Evolutionary conservation across 2,113 vertebrate species (phyloP), one percentile per base, ranked within the genome.

Genomic region (Tupaia chinensis): DNA sequence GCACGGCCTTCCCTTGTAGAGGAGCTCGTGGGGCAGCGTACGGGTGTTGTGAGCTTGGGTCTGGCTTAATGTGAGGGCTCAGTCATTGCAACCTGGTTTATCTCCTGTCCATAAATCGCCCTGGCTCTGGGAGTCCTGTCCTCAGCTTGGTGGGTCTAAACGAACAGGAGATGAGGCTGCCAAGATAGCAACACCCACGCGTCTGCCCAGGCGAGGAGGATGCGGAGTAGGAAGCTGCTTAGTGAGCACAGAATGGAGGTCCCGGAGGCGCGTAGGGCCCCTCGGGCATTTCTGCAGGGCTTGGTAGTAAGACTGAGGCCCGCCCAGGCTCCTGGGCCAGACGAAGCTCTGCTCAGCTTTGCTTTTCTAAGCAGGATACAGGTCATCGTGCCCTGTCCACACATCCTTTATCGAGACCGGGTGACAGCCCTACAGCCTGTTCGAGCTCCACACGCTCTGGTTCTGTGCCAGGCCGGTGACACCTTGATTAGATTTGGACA

Each of bases 391-490:
- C 74, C 32, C 76, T 54, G n/a, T 84, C 92, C 66, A 27, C 61
- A 66, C 34, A 1, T 89, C 61, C 84, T 93, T 95, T 83, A 90
- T 89, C 65, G 86, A 84, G 94, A 80, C 73, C 92, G 90, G 85
- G 27, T 95, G 92, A 90, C 9, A 0, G 44, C 44, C 44, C 44
- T 3, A 44, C 44, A 44, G 44, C 44, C 44, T 44, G 44, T 5
- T 44, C 44, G 44, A 5, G 44, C 44, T 44, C 44, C 44, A 5
- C 44, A 44, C 44, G 44, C 44, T 44, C 44, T 44, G 44, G n/a
- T 5, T 44, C 44, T 5, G 44, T 5, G 5, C 44, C 44, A 44
- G 44, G 44, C 44, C 44, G 44, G 44, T 44, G 94, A 87, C 81
- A 60, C 17, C 29, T 65, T n/a, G 73, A 84, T 95, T 87, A 56